Evolutionary conservation across 2,888 invertebrate species (phyloP), one percentile per base, ranked within the genome.

Genomic region (Griposia aprilina): DNA sequence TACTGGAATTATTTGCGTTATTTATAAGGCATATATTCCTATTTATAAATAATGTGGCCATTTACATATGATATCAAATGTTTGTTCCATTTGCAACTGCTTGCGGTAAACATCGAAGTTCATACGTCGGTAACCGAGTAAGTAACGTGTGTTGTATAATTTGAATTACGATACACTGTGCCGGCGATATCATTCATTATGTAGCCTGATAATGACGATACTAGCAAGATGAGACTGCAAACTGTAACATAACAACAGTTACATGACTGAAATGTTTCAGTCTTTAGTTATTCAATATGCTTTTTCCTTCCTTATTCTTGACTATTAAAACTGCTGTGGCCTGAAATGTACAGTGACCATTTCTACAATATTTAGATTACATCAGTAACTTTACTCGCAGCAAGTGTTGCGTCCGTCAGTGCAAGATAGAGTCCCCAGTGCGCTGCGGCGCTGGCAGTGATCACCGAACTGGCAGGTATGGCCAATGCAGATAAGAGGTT

Each of bases 401-500:
- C 48, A 57, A 68, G 69, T 76, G 77, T 63, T 60, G 48, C 26
- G 17, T 59, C 62, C n/a, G 75, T 36, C 66, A 71, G 60, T 60
- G 76, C 17, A 67, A 65, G 75, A 74, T 75, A 69, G 70, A 36
- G 78, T 69, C 26, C 15, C 63, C 68, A 74, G 70, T 67, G 36
- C 63, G 55, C 26, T 68, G 72, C 50, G 75, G 70, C 75, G 69
- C 79, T 70, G 63, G 63, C 78, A 77, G 68, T 85, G 80, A 84
- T 78, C 82, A 87, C 77, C 66, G 65, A 85, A 84, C 83, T 79
- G 87, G 81, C 90, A 92, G 92, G 93, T 93, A 93, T 91, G 89
- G 86, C 88, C 90, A 91, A 87, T 90, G 90, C 91, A 94, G 95
- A 95, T 95, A 96, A 96, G 94, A 94, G 92, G 92, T 92, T 93